Percentiles rank a stretch among this genome's conserved stretches.
These are phyloP conservation scores for Himalopsyche japonica DNA, from an alignment of 2,888 invertebrate species.

Conservation along the genomic window DNA sequence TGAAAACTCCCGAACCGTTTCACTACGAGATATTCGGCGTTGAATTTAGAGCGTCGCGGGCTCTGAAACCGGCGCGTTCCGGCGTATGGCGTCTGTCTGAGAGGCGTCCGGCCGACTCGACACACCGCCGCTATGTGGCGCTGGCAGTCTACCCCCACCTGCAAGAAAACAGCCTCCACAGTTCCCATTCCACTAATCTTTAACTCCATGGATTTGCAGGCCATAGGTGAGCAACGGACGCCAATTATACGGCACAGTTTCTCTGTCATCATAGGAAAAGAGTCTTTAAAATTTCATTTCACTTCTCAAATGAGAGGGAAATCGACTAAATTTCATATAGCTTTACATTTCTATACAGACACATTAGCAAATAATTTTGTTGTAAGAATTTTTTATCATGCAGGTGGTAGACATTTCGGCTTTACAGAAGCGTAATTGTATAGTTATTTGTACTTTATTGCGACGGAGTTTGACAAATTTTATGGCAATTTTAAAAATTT, in stretches of 20 bases:
- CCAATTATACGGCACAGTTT: background rate
- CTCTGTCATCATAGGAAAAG: background rate
- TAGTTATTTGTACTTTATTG: too few species aligned
- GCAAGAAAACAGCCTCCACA: background rate
- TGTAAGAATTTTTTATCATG: too few species aligned
- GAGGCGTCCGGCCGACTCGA: constrained; percentile 28
- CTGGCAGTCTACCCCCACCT: background rate
- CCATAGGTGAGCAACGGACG: background rate
- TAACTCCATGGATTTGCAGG: background rate
- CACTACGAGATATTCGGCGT: background rate
- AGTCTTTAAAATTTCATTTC: background rate
- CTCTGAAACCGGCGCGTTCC: background rate
- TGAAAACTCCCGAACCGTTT: background rate
- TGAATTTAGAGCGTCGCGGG: background rate
- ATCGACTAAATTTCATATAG: too few species aligned
- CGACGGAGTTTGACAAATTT: too few species aligned
- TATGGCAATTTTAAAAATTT: too few species aligned
- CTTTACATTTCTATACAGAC: too few species aligned
- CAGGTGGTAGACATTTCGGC: too few species aligned
- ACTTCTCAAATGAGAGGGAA: background rate
- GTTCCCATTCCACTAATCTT: background rate
- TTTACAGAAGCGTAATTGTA: too few species aligned
- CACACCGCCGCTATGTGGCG: constrained; percentile 35
- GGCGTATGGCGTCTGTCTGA: background rate
- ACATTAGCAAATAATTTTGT: too few species aligned